A percentile compares a stretch with the other conserved stretches of the same genome.
phyloP scores from a whole-genome alignment of 2,888 invertebrate genomes.

The Charanyca ferruginea region DNA sequence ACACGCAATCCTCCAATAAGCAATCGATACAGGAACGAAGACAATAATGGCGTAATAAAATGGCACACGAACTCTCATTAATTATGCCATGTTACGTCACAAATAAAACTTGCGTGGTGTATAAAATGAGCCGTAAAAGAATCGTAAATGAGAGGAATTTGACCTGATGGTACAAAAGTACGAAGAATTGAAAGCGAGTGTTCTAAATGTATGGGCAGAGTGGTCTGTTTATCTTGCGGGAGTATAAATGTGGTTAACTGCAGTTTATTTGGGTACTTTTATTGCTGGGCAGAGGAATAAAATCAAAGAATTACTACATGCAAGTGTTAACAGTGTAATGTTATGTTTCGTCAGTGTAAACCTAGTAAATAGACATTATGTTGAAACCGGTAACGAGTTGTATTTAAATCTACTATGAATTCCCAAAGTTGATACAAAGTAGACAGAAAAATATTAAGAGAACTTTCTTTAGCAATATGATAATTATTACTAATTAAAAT shows the following conservation, averaged over 20 bases:
- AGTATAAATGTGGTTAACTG: constrained; percentile 17
- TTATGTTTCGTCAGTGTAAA: not conserved
- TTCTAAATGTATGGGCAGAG: constrained; percentile 7
- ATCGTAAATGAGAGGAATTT: constrained; percentile 60
- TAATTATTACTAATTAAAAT: constrained; percentile 5
- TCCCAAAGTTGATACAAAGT: not conserved
- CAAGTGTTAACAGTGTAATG: not conserved
- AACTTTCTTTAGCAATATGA: not conserved
- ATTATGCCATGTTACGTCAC: constrained; percentile 39
- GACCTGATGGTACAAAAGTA: constrained; percentile 29
- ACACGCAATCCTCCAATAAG: constrained; percentile 56
- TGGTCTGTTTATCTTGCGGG: constrained; percentile 22
- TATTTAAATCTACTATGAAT: not conserved
- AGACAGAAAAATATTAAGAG: not conserved
- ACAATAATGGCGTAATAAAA: constrained; percentile 51
- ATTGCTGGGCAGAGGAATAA: not conserved
- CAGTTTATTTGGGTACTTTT: constrained; percentile 27
- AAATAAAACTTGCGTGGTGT: constrained; percentile 52
- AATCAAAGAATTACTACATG: not conserved
- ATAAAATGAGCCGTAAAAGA: constrained; percentile 54
- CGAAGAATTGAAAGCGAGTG: constrained; percentile 14
- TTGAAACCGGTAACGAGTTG: not conserved
- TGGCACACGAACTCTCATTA: constrained; percentile 41
- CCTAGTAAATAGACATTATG: not conserved
- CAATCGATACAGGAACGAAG: constrained; percentile 44